Base-by-base conservation (phyloP, 2,888 invertebrate genomes). In the Dromius quadrimaculatus region DNA sequence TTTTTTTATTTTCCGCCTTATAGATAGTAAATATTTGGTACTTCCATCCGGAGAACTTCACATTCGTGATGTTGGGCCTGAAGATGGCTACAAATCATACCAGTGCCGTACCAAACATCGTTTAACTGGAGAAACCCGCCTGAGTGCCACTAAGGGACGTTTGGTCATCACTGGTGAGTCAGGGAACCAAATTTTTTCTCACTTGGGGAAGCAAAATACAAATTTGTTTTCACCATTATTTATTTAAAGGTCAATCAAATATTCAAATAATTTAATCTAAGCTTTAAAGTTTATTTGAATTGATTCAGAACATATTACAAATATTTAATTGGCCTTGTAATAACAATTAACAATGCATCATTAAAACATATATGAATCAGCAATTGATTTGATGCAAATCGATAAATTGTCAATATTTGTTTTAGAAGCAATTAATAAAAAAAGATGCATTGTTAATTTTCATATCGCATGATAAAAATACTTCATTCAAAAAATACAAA, bases 11-110 rank as follows among this genome's bases (percentile, higher is more conserved):
- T 28, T 9, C 28, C 50, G 50, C 72, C 36, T 50, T 74, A 76
- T 86, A 97, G 97, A 96, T 84, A 95, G 95, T 77, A 95, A 97
- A 88, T 95, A 96, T 81, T 89, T 97, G 83, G 96, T 97, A 45
- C 86, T 97, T 72, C 94, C 95, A 75, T 94, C 95, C 79, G 97
- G 97, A 75, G 97, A 97, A 84, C 87, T 98, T 74, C 97, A 97
- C 83, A 95, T 97, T 78, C 90, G 94, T 80, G 95, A 97, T 86
- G 96, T 97, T 73, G 93, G 94, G 82, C 94, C 94, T 74, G 95
- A 95, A 82, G 97, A 97, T 83, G 95, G 95, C 73, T 94, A 93
- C 84, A 94, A 95, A 84, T 93, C 94, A 72, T 96, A 95, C 82
- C 95, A 95, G 84, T 96, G 96, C 82, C 90, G 95, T 77, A 96